phyloP scores from a whole-genome alignment of 1,140 invertebrate genomes.

The Ruditapes philippinarum region DNA sequence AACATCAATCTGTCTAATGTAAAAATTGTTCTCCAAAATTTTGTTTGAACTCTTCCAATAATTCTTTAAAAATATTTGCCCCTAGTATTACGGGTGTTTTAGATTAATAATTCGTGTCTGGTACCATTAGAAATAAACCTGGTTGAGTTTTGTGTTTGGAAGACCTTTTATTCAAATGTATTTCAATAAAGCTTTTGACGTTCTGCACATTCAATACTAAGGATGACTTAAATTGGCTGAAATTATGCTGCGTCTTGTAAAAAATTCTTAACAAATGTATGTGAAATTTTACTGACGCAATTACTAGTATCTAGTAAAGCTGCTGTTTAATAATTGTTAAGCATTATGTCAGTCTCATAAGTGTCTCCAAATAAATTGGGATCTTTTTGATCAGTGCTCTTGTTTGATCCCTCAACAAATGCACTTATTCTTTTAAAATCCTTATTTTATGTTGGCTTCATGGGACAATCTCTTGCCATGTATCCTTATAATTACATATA shows the following conservation, averaged over 20 bases:
- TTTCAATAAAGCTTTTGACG: neutral
- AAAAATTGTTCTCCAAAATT: no score
- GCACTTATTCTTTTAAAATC: no score
- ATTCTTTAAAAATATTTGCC: no score
- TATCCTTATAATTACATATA: neutral
- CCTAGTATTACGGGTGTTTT: slow-evolving; percentile 6
- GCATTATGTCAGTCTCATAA: neutral
- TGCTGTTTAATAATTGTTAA: neutral
- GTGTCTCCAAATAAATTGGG: neutral
- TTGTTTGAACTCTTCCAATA: no score
- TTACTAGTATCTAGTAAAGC: neutral
- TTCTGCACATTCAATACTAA: neutral
- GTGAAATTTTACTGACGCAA: neutral
- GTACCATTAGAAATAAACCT: neutral
- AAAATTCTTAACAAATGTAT: neutral
- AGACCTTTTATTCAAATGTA: neutral
- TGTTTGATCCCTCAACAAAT: no score
- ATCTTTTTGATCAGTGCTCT: no score
- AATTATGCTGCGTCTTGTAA: slow-evolving; percentile 14
- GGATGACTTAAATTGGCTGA: neutral
- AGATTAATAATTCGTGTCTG: neutral
- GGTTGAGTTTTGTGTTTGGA: neutral
- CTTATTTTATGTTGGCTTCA: neutral
- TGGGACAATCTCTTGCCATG: neutral
- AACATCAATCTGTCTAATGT: no score